Evolutionary conservation across 1,140 invertebrate genomes (phyloP).

Genomic region (Hyles euphorbiae): DNA sequence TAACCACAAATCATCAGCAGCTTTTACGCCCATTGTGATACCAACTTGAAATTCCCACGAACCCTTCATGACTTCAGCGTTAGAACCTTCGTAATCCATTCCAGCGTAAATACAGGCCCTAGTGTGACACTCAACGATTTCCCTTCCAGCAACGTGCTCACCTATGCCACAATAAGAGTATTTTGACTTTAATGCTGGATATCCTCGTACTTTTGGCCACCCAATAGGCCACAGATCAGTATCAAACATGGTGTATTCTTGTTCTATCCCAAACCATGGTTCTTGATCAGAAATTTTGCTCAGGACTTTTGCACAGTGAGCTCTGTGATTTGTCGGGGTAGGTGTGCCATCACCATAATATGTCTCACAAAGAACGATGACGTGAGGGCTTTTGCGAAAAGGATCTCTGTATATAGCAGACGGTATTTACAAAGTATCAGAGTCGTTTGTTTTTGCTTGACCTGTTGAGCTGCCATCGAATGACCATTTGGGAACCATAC

Average conservation of each 20-base stretch:
- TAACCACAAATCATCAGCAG: constrained; percentile 94
- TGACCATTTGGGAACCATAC: constrained; percentile 93
- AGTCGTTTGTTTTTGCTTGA: constrained; percentile 85
- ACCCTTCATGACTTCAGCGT: constrained; percentile 96
- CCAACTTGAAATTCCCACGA: constrained; percentile 88
- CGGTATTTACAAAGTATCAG: constrained; percentile 93
- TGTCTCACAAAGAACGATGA: constrained; percentile 89
- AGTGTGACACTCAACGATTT: constrained; percentile 86
- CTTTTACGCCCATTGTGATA: constrained; percentile 87
- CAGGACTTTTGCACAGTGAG: constrained; percentile 83
- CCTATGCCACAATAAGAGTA: constrained; percentile 90
- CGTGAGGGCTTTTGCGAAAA: constrained; percentile 90
- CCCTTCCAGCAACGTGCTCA: constrained; percentile 90
- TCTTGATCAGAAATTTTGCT: constrained; percentile 82
- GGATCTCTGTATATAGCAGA: constrained; percentile 95
- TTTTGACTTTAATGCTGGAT: constrained; percentile 74
- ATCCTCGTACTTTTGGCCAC: constrained; percentile 91
- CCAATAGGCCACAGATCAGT: constrained; percentile 86
- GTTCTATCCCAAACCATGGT: constrained; percentile 96
- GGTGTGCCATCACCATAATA: constrained; percentile 56
- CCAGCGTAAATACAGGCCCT: constrained; percentile 91
- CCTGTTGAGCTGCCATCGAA: constrained; percentile 95
- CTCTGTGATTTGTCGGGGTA: constrained; percentile 84
- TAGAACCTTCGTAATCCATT: constrained; percentile 91
- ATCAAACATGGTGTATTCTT: constrained; percentile 90